A percentile compares a stretch with the other conserved stretches of the same genome.
These are phyloP conservation scores for Odocoileus virginianus DNA, from an alignment of 2,113 vertebrate genomes.

Conservation along the genomic window DNA sequence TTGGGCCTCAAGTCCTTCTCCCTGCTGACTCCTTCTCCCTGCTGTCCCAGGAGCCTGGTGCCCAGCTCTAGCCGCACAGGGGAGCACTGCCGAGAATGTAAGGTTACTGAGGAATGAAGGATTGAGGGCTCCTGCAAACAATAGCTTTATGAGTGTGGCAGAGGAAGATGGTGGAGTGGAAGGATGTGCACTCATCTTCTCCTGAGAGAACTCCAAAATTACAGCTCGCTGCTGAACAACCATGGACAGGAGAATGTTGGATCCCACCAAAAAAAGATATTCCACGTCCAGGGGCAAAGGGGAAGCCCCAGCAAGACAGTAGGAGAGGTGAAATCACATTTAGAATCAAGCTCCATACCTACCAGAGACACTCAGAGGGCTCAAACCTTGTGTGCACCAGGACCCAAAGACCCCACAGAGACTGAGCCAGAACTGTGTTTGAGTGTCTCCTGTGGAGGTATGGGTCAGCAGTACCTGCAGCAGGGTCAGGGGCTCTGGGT, in stretches of 20 bases:
- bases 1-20: background rate
- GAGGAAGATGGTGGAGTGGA: background rate
- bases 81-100: background rate
- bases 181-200: background rate
- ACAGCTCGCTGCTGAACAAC: background rate
- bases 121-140: background rate
- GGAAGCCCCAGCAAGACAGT: background rate
- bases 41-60: background rate
- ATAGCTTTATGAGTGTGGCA: background rate
- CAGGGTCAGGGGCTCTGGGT: background rate
- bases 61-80: background rate
- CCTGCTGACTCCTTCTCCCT: background rate
- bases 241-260: background rate
- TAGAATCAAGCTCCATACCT: background rate
- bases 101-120: background rate
- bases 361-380: background rate
- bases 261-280: background rate
- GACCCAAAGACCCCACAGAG: background rate
- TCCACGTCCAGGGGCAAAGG: background rate
- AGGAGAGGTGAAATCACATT: background rate
- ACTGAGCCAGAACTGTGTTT: background rate
- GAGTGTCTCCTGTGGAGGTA: background rate
- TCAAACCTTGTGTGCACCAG: background rate
- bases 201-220: background rate
- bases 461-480: accelerated